A percentile compares a stretch with the other conserved stretches of the same genome.
Conservation (phyloP, 2,888 invertebrate genomes). For the Hypena proboscidalis region DNA sequence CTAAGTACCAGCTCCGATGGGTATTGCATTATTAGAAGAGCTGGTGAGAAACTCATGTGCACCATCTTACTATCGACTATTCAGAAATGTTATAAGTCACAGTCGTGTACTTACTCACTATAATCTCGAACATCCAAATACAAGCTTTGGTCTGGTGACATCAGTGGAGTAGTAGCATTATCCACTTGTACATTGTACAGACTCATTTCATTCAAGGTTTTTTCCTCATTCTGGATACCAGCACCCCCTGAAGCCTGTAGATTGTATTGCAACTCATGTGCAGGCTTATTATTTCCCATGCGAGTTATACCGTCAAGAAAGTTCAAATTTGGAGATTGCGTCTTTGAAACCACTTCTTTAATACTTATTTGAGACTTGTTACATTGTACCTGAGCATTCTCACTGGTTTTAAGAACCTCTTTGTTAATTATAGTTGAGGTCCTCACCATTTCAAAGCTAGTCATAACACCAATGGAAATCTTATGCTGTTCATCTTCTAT, state of each 20-base stretch:
- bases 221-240: slow-evolving; percentile 58
- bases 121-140: slow-evolving; percentile 79
- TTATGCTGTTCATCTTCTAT: slow-evolving; percentile 75
- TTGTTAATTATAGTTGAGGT: slow-evolving; percentile 79
- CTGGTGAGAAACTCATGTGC: too few species aligned
- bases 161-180: slow-evolving; percentile 74
- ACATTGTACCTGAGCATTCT: slow-evolving; percentile 74
- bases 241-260: slow-evolving; percentile 14
- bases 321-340: slow-evolving; percentile 64
- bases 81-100: too few species aligned
- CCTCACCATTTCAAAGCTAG: slow-evolving; percentile 87
- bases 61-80: too few species aligned
- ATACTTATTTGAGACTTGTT: slow-evolving; percentile 76
- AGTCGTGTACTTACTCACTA: slow-evolving; percentile 81
- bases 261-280: slow-evolving; percentile 27
- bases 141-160: slow-evolving; percentile 77
- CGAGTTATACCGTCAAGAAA: slow-evolving; percentile 77
- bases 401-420: slow-evolving; percentile 62
- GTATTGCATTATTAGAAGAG: too few species aligned
- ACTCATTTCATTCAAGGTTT: slow-evolving; percentile 76
- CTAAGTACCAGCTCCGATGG: too few species aligned
- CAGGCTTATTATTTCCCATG: slow-evolving; percentile 42
- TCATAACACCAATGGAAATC: slow-evolving; percentile 90
- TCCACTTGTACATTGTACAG: slow-evolving; percentile 77
- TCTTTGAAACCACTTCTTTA: slow-evolving; percentile 66